Conservation (phyloP, 2,797 vertebrate species). For the Echiichthys vipera region DNA sequence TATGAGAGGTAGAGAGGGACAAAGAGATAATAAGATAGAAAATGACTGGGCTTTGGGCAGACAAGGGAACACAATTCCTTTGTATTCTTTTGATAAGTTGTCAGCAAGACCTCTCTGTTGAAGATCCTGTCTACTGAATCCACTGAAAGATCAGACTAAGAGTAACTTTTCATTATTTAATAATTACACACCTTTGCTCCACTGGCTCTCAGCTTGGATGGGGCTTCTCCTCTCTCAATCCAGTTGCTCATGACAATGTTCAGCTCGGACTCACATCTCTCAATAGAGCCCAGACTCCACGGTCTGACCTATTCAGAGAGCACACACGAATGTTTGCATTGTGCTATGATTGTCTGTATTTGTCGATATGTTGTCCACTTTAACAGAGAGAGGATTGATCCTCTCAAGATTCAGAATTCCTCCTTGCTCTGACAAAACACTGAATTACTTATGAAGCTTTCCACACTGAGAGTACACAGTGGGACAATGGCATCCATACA, state of each 20-base stretch:
- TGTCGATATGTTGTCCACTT: not conserved
- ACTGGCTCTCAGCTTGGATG: constrained; percentile 19
- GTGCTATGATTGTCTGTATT: not conserved
- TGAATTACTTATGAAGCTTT: no score
- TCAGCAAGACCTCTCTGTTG: constrained; percentile 7
- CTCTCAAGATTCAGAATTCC: no score
- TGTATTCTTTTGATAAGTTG: constrained; percentile 15
- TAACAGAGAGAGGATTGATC: no score
- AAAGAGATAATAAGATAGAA: not conserved
- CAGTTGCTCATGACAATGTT: constrained; percentile 1
- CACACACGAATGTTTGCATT: not conserved
- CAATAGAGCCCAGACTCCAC: constrained; percentile 24
- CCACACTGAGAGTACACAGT: no score
- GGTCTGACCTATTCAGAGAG: not conserved
- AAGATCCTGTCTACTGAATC: constrained; percentile 24
- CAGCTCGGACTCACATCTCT: constrained; percentile 16
- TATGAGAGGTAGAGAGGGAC: no score
- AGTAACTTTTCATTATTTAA: constrained; percentile 22
- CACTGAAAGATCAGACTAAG: constrained; percentile 8
- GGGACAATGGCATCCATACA: no score
- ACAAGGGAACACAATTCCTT: constrained; percentile 28
- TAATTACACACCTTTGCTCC: constrained; percentile 32
- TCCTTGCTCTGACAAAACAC: no score
- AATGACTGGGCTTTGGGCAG: not conserved
- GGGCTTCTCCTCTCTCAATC: constrained; percentile 7